Percentiles rank a stretch among this genome's conserved stretches.
phyloP scores from a whole-genome alignment of 2,797 vertebrate genomes.

The Tarsius wallacei region DNA sequence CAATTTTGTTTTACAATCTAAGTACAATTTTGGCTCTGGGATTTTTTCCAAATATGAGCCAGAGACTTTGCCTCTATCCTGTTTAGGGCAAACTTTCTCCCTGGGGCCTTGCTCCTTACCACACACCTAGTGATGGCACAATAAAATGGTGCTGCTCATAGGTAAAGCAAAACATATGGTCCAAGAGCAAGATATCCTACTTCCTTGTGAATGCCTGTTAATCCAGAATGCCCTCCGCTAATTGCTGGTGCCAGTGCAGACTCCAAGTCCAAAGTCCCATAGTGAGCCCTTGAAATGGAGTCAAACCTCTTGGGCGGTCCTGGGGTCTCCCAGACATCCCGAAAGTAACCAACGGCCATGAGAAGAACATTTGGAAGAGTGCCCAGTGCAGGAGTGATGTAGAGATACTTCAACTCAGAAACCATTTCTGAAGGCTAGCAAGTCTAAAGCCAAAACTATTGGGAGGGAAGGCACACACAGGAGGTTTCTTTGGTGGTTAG shows the following conservation, averaged over 20 bases:
- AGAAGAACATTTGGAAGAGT: slow-evolving; percentile 23
- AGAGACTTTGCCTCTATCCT: not conserved
- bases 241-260: not conserved
- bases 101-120: not conserved
- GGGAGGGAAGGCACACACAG: not conserved
- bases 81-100: not conserved
- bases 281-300: not conserved
- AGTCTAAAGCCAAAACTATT: not conserved
- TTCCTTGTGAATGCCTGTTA: not conserved
- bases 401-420: not conserved
- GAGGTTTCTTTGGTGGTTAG: not conserved
- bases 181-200: slow-evolving; percentile 4
- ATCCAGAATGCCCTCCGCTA: slow-evolving; percentile 6
- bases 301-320: not conserved
- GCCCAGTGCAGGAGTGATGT: not conserved
- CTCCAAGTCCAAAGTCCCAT: not conserved
- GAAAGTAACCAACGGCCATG: not conserved
- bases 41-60: not conserved
- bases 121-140: not conserved
- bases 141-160: not conserved
- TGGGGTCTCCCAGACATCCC: not conserved
- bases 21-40: not conserved
- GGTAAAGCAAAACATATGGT: not conserved
- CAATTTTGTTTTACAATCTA: not conserved
- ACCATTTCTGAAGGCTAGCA: not conserved